Evolutionary conservation across 2,888 invertebrate species (phyloP).

Genomic region (Caenorhabditis angaria): DNA sequence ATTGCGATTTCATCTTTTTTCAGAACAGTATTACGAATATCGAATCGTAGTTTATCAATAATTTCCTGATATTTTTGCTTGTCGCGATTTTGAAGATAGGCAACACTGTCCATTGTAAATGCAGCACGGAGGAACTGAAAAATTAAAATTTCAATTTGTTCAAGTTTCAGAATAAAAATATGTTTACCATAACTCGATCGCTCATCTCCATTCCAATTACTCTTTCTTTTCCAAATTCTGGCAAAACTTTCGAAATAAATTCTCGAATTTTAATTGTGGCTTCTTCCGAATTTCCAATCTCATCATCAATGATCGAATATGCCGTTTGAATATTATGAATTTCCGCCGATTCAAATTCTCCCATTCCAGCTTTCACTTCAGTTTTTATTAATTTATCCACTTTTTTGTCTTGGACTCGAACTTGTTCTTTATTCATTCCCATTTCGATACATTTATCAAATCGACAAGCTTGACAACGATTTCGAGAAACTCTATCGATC

Average conservation of each 20-base stretch:
- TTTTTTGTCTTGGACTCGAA: constrained; percentile 44
- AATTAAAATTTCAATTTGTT: background rate
- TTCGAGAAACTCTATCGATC: constrained; percentile 54
- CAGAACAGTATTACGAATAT: constrained; percentile 23
- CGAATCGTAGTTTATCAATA: constrained; percentile 5
- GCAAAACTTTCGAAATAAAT: constrained; percentile 13
- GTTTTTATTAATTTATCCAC: constrained; percentile 14
- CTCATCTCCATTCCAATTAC: background rate
- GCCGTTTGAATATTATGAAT: background rate
- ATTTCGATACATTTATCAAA: constrained; percentile 54
- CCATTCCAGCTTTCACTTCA: background rate
- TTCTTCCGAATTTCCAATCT: constrained; percentile 9
- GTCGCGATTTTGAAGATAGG: background rate
- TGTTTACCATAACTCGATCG: background rate
- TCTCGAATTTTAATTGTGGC: background rate
- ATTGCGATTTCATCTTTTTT: constrained; percentile 17
- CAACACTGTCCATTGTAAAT: constrained; percentile 19
- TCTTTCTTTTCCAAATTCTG: constrained; percentile 7
- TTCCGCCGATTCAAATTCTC: background rate
- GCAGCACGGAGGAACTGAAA: constrained; percentile 19
- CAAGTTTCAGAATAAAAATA: background rate
- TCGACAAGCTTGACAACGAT: constrained; percentile 66
- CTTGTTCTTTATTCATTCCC: constrained; percentile 55
- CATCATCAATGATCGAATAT: constrained; percentile 6
- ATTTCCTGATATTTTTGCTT: background rate